Conservation (phyloP, 2,113 vertebrate species). For the Gasterosteus aculeatus region DNA sequence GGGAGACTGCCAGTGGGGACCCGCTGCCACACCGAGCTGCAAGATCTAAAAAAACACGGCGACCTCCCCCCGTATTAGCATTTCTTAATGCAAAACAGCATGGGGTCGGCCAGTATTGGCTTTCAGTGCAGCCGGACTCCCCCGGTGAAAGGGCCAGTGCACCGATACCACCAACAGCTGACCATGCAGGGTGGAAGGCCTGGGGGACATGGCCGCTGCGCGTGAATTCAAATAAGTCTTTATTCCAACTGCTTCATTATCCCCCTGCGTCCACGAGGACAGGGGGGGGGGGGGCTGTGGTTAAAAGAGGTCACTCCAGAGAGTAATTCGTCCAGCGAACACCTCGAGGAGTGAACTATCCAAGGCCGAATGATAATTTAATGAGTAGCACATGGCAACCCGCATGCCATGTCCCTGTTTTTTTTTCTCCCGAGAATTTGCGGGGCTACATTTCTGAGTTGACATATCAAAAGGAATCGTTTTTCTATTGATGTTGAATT, state of each 20-base stretch:
- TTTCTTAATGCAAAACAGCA: constrained; percentile 80
- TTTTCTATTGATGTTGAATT: constrained; percentile 31
- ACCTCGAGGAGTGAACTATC: constrained; percentile 67
- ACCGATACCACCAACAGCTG: constrained; percentile 72
- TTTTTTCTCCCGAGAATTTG: background rate
- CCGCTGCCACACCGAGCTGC: constrained; percentile 71
- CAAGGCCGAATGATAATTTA: constrained; percentile 70
- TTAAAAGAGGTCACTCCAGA: constrained; percentile 72
- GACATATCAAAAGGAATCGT: constrained; percentile 27
- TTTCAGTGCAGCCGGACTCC: constrained; percentile 62
- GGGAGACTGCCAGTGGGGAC: constrained; percentile 74
- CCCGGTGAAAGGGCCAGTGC: constrained; percentile 67
- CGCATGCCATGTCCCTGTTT: constrained; percentile 43
- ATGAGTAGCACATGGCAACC: constrained; percentile 70
- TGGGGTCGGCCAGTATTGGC: constrained; percentile 69
- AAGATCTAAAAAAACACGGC: constrained; percentile 70
- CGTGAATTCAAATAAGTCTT: constrained; percentile 75
- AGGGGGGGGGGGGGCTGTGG: constrained; percentile 37
- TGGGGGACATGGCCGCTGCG: constrained; percentile 39
- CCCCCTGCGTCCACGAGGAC: constrained; percentile 44
- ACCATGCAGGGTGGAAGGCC: constrained; percentile 69
- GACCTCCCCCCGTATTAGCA: constrained; percentile 70
- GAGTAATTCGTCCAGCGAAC: constrained; percentile 62
- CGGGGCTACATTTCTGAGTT: constrained; percentile 22
- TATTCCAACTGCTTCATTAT: constrained; percentile 75